phyloP scores from a whole-genome alignment of 2,113 vertebrate species.

The Cryptotis parvus region DNA sequence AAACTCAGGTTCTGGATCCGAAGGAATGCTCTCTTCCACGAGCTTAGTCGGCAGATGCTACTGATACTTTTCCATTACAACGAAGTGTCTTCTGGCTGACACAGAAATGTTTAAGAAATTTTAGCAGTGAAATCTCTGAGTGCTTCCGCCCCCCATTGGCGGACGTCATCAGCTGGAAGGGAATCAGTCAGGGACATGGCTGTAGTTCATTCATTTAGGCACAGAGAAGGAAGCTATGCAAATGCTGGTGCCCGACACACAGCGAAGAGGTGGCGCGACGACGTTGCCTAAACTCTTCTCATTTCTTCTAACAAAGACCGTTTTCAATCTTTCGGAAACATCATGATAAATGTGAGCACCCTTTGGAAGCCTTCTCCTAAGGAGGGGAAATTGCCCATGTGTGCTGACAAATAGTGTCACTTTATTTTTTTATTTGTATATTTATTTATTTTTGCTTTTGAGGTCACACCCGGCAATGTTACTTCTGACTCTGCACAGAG shows the following conservation, averaged over 20 bases:
- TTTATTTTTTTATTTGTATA: too few species aligned
- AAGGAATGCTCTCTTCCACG: neutral
- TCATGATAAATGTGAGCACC: slow-evolving; percentile 7
- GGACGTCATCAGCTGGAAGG: neutral
- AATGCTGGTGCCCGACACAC: rapidly evolving
- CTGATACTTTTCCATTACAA: neutral
- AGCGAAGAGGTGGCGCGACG: too few species aligned
- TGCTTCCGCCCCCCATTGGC: neutral
- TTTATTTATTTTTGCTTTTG: too few species aligned
- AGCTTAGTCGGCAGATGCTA: neutral
- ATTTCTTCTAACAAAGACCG: neutral
- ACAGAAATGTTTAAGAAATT: neutral
- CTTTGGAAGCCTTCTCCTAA: neutral
- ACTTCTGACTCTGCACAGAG: too few species aligned
- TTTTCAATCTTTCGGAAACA: slow-evolving; percentile 11
- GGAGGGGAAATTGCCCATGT: rapidly evolving
- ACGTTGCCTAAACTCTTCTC: neutral
- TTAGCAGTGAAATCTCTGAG: neutral
- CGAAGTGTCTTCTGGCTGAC: neutral
- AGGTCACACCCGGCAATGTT: too few species aligned
- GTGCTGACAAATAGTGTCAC: neutral
- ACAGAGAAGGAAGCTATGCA: neutral
- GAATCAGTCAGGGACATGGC: neutral
- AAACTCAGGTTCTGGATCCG: neutral
- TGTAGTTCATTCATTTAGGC: slow-evolving; percentile 42